Evolutionary conservation across 2,888 invertebrate genomes (phyloP), one percentile per base, ranked within the genome.

Genomic region (Phyllotreta striolata): DNA sequence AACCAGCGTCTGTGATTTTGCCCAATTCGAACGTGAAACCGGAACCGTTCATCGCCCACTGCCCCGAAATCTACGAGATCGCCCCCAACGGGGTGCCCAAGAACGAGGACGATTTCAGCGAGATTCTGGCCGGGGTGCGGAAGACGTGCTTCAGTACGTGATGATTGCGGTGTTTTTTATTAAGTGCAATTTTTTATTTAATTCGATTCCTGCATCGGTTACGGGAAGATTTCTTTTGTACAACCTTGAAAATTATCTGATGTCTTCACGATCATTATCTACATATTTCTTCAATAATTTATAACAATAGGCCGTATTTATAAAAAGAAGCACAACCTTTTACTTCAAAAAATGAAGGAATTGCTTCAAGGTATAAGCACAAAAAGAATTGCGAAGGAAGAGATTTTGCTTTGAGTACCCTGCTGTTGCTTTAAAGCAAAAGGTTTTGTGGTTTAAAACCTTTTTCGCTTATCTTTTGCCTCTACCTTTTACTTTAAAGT

Each of bases 31-130:
- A 85, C 12, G 84, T 81, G 56, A 81, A 81, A 70, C 77, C 79
- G 35, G 81, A 81, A 72, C 79, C 79, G 10, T 74, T 66, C 1
- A 55, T 77, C 24, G 70, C 72, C 24, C 84, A 83, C 72, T 74
- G 73, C 58, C 73, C 77, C 64, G 79, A 79, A 62, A 76, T 79
- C 54, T 78, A 77, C 63, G 77, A 78, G 51, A 59, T 76, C 55
- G 72, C 72, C 3, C 83, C 82, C 57, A 80, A 73, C 59, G 78
- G 77, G 34, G 77, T 78, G 49, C 77, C 75, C 35, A 87, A 91
- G 72, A 88, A 89, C 57, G 93, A 93, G 70, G 93, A 93, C 69
- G 93, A 93, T 78, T 93, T 94, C 82, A 93, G 93, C 84, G 93
- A 93, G 73, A 93, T 94, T 75, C 84, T 94, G 67, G 94, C 94